Base-by-base conservation (phyloP, 1,140 invertebrate species). In the Akabosia matsudoensis region DNA sequence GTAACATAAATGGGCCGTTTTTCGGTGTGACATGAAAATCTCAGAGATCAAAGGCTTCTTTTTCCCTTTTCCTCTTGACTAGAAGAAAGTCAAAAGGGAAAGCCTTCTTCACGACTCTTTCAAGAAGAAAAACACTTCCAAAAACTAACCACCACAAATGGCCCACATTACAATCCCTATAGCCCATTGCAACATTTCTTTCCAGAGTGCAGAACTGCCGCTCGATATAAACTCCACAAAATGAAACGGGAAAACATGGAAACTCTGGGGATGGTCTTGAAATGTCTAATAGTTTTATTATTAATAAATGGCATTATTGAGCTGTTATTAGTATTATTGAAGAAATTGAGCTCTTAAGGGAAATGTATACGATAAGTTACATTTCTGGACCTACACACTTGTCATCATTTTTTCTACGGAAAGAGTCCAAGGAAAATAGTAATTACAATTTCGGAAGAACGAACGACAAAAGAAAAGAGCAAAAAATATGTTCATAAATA, bases 401-500 rank as follows among this genome's bases (percentile, higher is more conserved):
- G n/a, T n/a, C n/a, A n/a, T n/a, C n/a, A n/a, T n/a, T n/a, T n/a
- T n/a, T n/a, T n/a, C n/a, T n/a, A n/a, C n/a, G n/a, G n/a, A n/a
- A n/a, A n/a, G n/a, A n/a, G n/a, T n/a, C n/a, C n/a, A n/a, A n/a
- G 37, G 37, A 45, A 45, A 45, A 45, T 10, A 45, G 37, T 45
- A 45, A 45, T 45, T 45, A 45, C 37, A 45, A 45, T 45, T 45
- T 45, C 37, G 18, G 37, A 45, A 45, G 37, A 45, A 45, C 18
- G 37, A 45, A 18, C 7, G 37, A 45, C 7, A 45, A 45, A 45
- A 45, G 18, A 45, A 18, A 45, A 45, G 28, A 51, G 52, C 37
- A 73, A 67, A 30, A 67, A n/a, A 67, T 10, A 30, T 54, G 52
- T 22, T 34, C 24, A 64, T 34, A 56, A 74, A 70, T 52, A 61